Base-by-base conservation (phyloP, 2,797 vertebrate genomes). In the Coilia nasus region DNA sequence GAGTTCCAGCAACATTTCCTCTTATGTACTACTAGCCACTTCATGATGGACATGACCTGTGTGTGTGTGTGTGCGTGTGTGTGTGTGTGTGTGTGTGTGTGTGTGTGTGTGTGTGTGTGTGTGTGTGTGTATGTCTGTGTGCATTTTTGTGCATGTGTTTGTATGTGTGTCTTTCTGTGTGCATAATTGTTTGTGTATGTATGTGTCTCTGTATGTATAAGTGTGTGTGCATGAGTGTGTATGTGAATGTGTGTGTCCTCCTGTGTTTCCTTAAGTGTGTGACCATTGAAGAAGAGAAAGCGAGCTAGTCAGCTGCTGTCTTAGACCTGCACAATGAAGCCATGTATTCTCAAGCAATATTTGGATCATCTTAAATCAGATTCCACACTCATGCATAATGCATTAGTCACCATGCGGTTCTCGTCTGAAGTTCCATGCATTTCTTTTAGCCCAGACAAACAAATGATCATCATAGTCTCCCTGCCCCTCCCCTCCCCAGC, bases 401-500 rank as follows among this genome's bases (percentile, higher is more conserved):
- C 31, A 75, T 71, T 71, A 71, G 10, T 31, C 17, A 0, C 64
- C 28, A 31, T 17, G 64, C 28, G 11, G 28, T 71, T 71, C 25
- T 25, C 17, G 64, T 71, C 64, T 25, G 28, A 28, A 31, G 14
- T 71, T 6, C 64, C 25, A 71, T 71, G 64, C 9, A 28, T 75
- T 41, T 54, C 50, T 54, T 75, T 6, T 35, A 14, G 60, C 67
- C 28, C 67, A 67, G 25, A 71, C 28, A 28, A 71, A 17, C 64
- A 31, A 15, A 31, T 75, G 31, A 41, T 75, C 35, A 35, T 35
- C 28, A 75, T 75, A 35, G 35, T 75, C 7, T 7, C 67, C 67
- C 31, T 41, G 4, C 28, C 25, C 12, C 50, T 54, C 50, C 50
- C 50, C 50, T 54, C 50, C 50, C 50, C 50, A 94, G 90, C 91